Evolutionary conservation across 2,113 vertebrate genomes (phyloP).

Genomic region (Sigmodon hispidus): DNA sequence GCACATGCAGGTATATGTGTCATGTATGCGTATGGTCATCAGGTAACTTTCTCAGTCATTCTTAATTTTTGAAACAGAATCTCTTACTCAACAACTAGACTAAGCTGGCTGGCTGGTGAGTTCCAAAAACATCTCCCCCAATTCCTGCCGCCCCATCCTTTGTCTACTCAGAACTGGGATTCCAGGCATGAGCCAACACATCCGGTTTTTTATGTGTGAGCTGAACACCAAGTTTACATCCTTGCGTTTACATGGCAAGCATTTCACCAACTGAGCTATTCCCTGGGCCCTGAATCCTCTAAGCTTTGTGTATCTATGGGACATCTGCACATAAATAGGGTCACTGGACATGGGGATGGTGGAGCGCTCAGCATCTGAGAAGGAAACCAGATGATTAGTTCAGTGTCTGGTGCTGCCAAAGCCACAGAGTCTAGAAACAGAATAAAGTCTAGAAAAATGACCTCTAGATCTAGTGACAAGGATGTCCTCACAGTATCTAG

Average conservation of each 20-base stretch:
- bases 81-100: not conserved
- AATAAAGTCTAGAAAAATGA: not conserved
- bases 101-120: not conserved
- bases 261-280: not conserved
- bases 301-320: not conserved
- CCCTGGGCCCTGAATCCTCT: not conserved
- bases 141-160: too few relatives aligned
- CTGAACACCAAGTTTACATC: not conserved
- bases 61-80: not conserved
- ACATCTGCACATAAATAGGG: not conserved
- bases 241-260: not conserved
- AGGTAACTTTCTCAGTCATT: not conserved
- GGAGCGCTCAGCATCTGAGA: not conserved
- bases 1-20: not conserved
- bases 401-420: not conserved
- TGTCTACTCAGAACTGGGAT: not conserved
- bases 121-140: not conserved
- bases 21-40: not conserved
- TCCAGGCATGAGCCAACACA: not conserved
- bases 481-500: not conserved
- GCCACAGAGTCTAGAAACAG: not conserved
- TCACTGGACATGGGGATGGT: not conserved
- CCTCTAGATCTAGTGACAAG: not conserved
- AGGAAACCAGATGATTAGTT: not conserved
- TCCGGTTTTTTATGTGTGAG: not conserved